Conservation (phyloP, 2,797 vertebrate species). For the Danio tinwini region DNA sequence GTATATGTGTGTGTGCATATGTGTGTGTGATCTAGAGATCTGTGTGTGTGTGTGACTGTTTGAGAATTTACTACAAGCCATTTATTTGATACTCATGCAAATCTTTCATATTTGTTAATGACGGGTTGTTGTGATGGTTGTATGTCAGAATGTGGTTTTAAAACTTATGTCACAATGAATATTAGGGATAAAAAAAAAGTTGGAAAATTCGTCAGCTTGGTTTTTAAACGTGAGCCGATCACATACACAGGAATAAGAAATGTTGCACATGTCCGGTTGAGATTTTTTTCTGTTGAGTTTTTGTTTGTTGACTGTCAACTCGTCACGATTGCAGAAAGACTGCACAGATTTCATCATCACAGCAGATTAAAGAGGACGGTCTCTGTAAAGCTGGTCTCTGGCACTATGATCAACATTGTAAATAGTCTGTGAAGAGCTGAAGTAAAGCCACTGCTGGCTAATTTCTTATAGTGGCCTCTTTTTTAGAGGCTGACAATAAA, state of each 20-base stretch:
- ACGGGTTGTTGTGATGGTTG: slow-evolving; percentile 4
- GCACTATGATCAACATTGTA: slow-evolving; percentile 46
- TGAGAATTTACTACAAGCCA: slow-evolving; percentile 44
- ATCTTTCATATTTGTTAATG: slow-evolving; percentile 8
- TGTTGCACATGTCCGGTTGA: slow-evolving; percentile 21
- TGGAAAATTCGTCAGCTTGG: not conserved
- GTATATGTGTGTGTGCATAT: not conserved
- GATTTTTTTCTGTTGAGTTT: slow-evolving; percentile 25
- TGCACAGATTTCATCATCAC: slow-evolving; percentile 4
- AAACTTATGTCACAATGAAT: not conserved
- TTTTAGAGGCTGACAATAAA: slow-evolving; percentile 58
- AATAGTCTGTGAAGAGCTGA: slow-evolving; percentile 48
- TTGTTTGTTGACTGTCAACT: slow-evolving; percentile 11
- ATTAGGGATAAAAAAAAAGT: not conserved
- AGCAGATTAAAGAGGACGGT: not conserved
- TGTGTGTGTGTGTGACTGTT: slow-evolving; percentile 17
- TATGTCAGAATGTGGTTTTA: slow-evolving; percentile 7
- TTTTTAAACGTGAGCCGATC: slow-evolving; percentile 9
- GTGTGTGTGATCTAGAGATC: slow-evolving; percentile 19
- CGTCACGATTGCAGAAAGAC: slow-evolving; percentile 23
- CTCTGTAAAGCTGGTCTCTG: slow-evolving; percentile 31
- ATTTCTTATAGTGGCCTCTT: slow-evolving; percentile 56
- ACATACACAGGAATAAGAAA: slow-evolving; percentile 28
- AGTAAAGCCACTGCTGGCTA: slow-evolving; percentile 28
- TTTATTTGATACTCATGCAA: slow-evolving; percentile 30